phyloP scores from a whole-genome alignment of 2,888 invertebrate genomes.

The Cotesia congregata region DNA sequence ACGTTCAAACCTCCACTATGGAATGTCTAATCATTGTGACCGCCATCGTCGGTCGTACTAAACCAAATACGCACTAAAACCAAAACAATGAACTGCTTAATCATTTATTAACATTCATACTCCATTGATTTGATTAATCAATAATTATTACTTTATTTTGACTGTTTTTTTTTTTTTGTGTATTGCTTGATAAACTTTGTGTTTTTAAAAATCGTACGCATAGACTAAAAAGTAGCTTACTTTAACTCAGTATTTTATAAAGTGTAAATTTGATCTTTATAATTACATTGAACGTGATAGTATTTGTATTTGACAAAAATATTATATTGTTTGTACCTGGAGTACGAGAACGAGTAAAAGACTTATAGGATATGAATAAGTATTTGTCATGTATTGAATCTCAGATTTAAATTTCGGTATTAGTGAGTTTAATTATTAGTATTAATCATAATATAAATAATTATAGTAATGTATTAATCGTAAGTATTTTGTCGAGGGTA shows the following conservation, averaged over 20 bases:
- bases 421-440: neutral
- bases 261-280: neutral
- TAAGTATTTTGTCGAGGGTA: neutral
- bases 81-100: neutral
- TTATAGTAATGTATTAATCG: neutral
- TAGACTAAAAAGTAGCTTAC: no score
- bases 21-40: conserved; percentile 38
- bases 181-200: neutral
- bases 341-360: neutral
- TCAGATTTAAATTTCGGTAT: neutral
- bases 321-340: neutral
- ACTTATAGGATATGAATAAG: neutral
- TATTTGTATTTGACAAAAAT: neutral
- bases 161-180: neutral
- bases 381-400: neutral
- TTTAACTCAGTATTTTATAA: neutral
- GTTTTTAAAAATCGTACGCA: no score
- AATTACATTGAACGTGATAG: neutral
- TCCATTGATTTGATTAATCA: neutral
- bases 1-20: conserved; percentile 42
- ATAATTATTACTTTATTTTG: neutral
- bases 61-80: neutral
- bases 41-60: conserved; percentile 31
- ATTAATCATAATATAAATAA: neutral
- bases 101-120: conserved; percentile 11